Evolutionary conservation across 1,140 invertebrate species (phyloP).

Genomic region (Drosophila sulfurigaster): DNA sequence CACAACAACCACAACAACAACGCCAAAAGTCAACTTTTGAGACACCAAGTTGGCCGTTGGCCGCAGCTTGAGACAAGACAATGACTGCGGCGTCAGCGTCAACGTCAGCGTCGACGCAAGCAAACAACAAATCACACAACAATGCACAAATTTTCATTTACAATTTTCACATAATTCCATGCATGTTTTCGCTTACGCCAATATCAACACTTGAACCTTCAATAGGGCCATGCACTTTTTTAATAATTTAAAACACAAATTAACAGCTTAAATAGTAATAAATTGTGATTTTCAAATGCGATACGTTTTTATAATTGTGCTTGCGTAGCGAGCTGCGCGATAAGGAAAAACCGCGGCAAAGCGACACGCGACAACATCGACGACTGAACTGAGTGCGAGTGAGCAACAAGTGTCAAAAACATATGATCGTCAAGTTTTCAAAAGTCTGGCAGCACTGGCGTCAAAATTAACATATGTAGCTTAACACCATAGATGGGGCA

Average conservation of each 20-base stretch:
- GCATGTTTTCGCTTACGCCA: constrained; percentile 36
- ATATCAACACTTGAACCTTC: constrained; percentile 7
- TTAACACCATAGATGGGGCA: constrained; percentile 12
- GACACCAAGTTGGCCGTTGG: constrained; percentile 23
- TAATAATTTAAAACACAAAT: constrained; percentile 26
- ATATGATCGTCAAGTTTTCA: constrained; percentile 36
- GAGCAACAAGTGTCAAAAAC: constrained; percentile 57
- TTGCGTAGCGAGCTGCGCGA: constrained; percentile 38
- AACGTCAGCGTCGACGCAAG: constrained; percentile 41
- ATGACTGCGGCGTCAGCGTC: constrained; percentile 24
- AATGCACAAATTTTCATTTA: constrained; percentile 58
- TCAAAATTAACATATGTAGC: constrained; percentile 17
- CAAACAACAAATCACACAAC: constrained; percentile 67
- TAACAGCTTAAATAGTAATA: constrained; percentile 12
- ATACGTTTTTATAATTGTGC: constrained; percentile 24
- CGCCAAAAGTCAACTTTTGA: constrained; percentile 51
- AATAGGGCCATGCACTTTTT: constrained; percentile 20
- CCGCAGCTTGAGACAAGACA: constrained; percentile 25
- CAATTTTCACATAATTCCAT: constrained; percentile 60
- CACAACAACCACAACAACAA: constrained; percentile 26
- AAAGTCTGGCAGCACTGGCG: constrained; percentile 24
- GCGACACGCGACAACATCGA: constrained; percentile 47
- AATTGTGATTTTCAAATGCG: constrained; percentile 31
- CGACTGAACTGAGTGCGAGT: constrained; percentile 29
- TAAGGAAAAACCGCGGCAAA: constrained; percentile 40